Evolutionary conservation across 2,888 invertebrate genomes (phyloP).

Genomic region (Aphrophora alni): DNA sequence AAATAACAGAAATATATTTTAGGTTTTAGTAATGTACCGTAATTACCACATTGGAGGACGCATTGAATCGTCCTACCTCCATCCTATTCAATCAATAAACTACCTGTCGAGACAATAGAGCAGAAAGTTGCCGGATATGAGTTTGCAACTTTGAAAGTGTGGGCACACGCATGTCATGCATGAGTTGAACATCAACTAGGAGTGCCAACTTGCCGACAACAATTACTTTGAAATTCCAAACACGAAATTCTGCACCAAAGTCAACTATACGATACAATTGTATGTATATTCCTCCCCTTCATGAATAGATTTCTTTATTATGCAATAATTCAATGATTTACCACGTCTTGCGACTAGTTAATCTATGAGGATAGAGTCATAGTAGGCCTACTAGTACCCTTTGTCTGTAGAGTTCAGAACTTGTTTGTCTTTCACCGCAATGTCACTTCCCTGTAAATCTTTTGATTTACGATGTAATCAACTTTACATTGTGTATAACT

Average conservation of each 20-base stretch:
- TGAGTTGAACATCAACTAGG: not conserved
- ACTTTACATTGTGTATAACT: too few relatives aligned
- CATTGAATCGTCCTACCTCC: not conserved
- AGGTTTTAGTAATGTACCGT: not conserved
- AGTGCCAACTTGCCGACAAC: not conserved
- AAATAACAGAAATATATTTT: too few relatives aligned
- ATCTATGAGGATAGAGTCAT: not conserved
- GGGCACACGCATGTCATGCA: not conserved
- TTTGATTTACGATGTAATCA: too few relatives aligned
- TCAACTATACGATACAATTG: not conserved
- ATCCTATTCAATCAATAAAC: not conserved
- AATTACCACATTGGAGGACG: not conserved
- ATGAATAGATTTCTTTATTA: not conserved
- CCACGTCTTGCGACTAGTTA: not conserved
- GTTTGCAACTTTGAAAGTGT: not conserved
- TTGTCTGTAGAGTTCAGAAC: too few relatives aligned
- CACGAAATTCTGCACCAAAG: not conserved
- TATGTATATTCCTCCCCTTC: slow-evolving; percentile 1
- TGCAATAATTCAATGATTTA: not conserved
- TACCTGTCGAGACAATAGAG: not conserved
- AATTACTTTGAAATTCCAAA: slow-evolving; percentile 4
- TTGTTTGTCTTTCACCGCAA: too few relatives aligned
- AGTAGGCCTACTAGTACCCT: too few relatives aligned
- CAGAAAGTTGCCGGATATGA: not conserved
- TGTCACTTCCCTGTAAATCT: too few relatives aligned